Evolutionary conservation across 2,888 invertebrate genomes (phyloP), one percentile per base, ranked within the genome.

Genomic region (Bedellia somnulentella): DNA sequence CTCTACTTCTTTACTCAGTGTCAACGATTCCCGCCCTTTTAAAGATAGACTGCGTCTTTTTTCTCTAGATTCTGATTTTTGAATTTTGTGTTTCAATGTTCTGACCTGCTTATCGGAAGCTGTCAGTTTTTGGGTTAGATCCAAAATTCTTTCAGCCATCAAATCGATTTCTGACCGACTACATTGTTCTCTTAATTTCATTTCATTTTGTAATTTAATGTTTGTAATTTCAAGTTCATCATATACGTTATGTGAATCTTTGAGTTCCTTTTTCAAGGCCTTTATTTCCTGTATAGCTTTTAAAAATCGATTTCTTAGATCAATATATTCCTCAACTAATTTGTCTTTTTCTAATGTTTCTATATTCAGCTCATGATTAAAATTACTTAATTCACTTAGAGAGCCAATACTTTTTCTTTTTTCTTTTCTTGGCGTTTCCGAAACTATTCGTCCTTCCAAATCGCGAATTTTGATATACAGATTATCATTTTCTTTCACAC

Each of bases 241-340:
- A 43, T 86, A 88, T 55, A 85, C 83, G 33, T 84, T 83, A 49
- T 91, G 86, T 2, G 89, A 86, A 40, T 89, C 88, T 15, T 87
- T 81, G 1, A 92, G 67, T 49, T 90, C 89, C 24, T 85, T 80
- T 44, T 90, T 89, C 82, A 91, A 87, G 1, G 87, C 85, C 46
- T 87, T 80, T 30, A 92, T 91, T 68, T 92, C 91, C 40, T 85
- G 79, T 11, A 92, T 85, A 0, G 91, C 91, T 52, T 88, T 89
- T 44, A 89, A 84, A 49, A 92, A 91, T 33, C 91, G 79, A 26
- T 80, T 80, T 36, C 85, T 80, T 34, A 92, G 60, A 46, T 91
- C 89, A 23, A 83, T 79, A 52, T 88, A 91, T 49, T 91, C 89
- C 45, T 91, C 90, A 41, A 87, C 84, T 30, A 91, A 67, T 45